Conservation (phyloP, 2,888 invertebrate species). For the Chironomus tentans region DNA sequence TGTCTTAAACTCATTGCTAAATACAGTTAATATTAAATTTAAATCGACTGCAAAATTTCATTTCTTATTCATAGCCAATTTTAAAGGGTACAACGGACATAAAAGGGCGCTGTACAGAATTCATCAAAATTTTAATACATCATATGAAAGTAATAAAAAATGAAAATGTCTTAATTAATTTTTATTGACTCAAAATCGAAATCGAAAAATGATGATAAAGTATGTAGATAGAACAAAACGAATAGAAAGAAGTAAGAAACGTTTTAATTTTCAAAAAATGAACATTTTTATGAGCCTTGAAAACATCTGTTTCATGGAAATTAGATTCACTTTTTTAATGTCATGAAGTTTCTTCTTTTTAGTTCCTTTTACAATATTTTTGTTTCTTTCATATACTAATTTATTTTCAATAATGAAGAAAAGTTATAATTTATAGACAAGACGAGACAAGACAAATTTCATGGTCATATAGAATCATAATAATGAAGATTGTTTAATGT, state of each 20-base stretch:
- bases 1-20: too few species aligned
- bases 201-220: background rate
- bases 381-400: background rate
- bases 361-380: background rate
- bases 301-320: slow-evolving; percentile 19
- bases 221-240: background rate
- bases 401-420: background rate
- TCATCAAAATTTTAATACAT: background rate
- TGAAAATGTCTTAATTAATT: background rate
- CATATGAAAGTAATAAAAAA: background rate
- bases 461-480: background rate
- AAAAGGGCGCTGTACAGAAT: background rate
- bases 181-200: background rate
- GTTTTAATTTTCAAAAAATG: background rate
- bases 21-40: too few species aligned
- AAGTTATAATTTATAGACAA: too few species aligned
- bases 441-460: background rate
- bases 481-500: background rate
- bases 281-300: background rate
- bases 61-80: too few species aligned
- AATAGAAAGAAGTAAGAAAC: background rate
- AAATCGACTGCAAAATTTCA: too few species aligned
- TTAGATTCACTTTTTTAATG: background rate
- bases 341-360: background rate
- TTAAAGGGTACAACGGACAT: too few species aligned